A percentile compares a stretch with the other conserved stretches of the same genome.
phyloP scores from a whole-genome alignment of 1,140 invertebrate genomes.

The Lordiphosa stackelbergi region DNA sequence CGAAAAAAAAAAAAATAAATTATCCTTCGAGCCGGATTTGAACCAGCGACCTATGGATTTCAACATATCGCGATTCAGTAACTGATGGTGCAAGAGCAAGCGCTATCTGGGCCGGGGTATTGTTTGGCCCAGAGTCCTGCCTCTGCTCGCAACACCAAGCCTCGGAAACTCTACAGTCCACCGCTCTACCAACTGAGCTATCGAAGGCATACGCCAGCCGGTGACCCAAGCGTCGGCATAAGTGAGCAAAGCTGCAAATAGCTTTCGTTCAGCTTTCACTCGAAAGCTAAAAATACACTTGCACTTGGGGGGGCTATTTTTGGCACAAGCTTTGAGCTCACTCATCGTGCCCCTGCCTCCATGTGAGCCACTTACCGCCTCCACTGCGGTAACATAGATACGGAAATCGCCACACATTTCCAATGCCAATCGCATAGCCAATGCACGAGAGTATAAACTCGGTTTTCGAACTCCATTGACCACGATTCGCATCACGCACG shows the following conservation, averaged over 20 bases:
- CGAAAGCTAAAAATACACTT: conserved; percentile 43
- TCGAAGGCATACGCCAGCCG: conserved; percentile 80
- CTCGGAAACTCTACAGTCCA: conserved; percentile 84
- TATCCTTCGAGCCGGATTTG: conserved; percentile 85
- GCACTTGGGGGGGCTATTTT: conserved; percentile 41
- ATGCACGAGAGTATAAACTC: conserved; percentile 86
- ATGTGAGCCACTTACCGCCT: conserved; percentile 65
- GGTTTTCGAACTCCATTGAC: conserved; percentile 82
- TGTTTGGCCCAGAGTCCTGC: conserved; percentile 49
- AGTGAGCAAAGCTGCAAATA: conserved; percentile 4
- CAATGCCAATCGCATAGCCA: conserved; percentile 87
- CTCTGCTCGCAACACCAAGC: conserved; percentile 46
- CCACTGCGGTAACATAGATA: conserved; percentile 83
- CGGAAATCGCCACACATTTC: conserved; percentile 90
- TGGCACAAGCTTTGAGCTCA: conserved; percentile 18
- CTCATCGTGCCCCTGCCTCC: conserved; percentile 1
- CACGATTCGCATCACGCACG: conserved; percentile 60
- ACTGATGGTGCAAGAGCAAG: conserved; percentile 51
- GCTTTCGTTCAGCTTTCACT: conserved; percentile 58
- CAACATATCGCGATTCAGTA: conserved; percentile 58
- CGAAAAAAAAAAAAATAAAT: conserved; percentile 7
- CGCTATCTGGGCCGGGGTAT: conserved; percentile 42
- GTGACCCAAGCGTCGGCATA: conserved; percentile 17
- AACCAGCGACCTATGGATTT: conserved; percentile 85
- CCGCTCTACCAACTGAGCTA: conserved; percentile 93